These are phyloP conservation scores for Acromyrmex echinatior DNA, from an alignment of 1,140 invertebrate species.

Conservation along the genomic window DNA sequence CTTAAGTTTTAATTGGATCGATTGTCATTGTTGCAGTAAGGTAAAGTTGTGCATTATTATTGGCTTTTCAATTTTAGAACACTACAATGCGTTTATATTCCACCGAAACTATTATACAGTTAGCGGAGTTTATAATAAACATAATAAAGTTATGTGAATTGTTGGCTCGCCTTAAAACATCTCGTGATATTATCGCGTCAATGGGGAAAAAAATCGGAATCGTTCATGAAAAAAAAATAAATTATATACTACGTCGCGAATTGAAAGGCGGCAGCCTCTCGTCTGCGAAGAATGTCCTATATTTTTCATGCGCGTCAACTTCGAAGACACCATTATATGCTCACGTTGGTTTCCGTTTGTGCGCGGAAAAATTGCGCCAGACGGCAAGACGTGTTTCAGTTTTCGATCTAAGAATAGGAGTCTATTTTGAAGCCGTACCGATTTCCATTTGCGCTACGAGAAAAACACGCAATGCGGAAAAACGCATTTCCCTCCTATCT, in stretches of 20 bases:
- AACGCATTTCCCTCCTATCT: not conserved
- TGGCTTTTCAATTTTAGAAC: constrained; percentile 58
- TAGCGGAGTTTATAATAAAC: constrained; percentile 48
- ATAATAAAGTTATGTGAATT: constrained; percentile 33
- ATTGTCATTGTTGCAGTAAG: constrained; percentile 57
- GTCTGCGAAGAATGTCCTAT: constrained; percentile 16
- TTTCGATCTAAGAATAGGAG: constrained; percentile 32
- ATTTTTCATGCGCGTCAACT: not conserved
- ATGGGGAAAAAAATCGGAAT: not conserved
- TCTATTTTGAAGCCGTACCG: constrained; percentile 16
- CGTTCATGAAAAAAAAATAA: not conserved
- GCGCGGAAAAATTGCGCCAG: not conserved
- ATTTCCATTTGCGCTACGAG: constrained; percentile 17
- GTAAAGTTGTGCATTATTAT: constrained; percentile 49
- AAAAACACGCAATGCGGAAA: not conserved
- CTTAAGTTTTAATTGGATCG: constrained; percentile 66
- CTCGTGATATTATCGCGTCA: not conserved
- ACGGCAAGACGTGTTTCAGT: constrained; percentile 27
- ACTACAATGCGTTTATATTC: constrained; percentile 34
- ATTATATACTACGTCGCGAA: not conserved
- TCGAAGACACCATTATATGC: not conserved
- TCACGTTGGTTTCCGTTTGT: constrained; percentile 21
- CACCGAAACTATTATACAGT: constrained; percentile 44
- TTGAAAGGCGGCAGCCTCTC: not conserved
- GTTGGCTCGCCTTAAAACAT: not conserved